Evolutionary conservation across 2,113 vertebrate species (phyloP), one percentile per base, ranked within the genome.

Genomic region (Dryoscopus gambensis): DNA sequence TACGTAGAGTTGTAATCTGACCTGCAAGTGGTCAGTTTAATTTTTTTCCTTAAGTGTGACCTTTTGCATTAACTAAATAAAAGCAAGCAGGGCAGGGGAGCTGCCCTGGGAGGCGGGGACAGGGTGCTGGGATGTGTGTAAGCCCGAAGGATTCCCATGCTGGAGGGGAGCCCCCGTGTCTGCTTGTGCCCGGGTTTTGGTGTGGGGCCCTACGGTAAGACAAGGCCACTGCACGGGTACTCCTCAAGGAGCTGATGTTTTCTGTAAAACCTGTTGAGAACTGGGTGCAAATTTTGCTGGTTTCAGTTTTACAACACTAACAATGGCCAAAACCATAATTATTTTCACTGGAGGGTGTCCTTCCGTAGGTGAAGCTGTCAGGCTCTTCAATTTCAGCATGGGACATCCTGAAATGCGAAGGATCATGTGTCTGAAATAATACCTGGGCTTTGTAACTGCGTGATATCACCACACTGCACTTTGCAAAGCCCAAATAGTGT

Each of bases 31-130:
- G 88, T 91, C 68, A 3, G 44, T 94, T 95, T 97, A 91, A 94
- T 97, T 89, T 96, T 67, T 67, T 92, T 69, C 57, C 92, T 91
- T 94, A 96, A 97, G 87, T 84, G 90, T 84, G 93, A 97, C 94
- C 96, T 98, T 97, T 96, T 84, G 63, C 89, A 0, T 95, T 91
- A 93, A 73, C 80, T 89, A 79, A 94, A 96, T 87, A 89, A 94
- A 93, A 96, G 93, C 81, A 76, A 40, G 64, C 8, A 7, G 52
- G 50, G 10, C 6, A 1, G 23, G 7, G 63, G 22, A 40, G 39
- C 62, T 59, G 85, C 28, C 42, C 28, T 4, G 6, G 27, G 35
- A n/a, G 23, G 8, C 9, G 4, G 5, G 37, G 39, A 9, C 1
- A 3, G 5, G 16, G 4, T 16, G 30, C 7, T 79, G 65, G 64